Evolutionary conservation across 2,888 invertebrate genomes (phyloP).

Genomic region (Pemphredon lugubris): DNA sequence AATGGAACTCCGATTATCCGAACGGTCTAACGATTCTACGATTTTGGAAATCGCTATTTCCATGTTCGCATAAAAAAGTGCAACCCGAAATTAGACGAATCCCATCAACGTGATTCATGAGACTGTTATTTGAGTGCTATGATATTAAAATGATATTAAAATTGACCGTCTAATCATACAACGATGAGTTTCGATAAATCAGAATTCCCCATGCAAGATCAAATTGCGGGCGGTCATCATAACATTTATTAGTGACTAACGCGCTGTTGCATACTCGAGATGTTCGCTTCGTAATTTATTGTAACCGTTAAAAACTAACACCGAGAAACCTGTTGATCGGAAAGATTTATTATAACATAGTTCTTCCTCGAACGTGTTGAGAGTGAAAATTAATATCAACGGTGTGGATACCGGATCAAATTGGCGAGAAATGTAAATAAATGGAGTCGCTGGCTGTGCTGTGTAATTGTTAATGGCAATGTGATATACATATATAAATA

Average conservation of each 20-base stretch:
- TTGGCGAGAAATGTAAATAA: slow-evolving; percentile 47
- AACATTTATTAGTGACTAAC: slow-evolving; percentile 52
- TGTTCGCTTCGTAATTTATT: slow-evolving; percentile 63
- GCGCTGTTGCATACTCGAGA: slow-evolving; percentile 59
- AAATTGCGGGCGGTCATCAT: slow-evolving; percentile 41
- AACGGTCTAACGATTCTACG: too few species aligned
- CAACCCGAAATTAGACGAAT: too few species aligned
- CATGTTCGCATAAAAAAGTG: too few species aligned
- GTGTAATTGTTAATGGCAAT: slow-evolving; percentile 62
- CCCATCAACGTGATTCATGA: too few species aligned
- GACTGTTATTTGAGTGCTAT: too few species aligned
- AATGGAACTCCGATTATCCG: too few species aligned
- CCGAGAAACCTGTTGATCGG: slow-evolving; percentile 56
- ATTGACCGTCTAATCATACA: too few species aligned
- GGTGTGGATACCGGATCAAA: slow-evolving; percentile 26
- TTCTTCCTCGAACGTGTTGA: slow-evolving; percentile 61
- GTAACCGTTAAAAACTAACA: slow-evolving; percentile 38
- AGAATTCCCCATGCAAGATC: too few species aligned
- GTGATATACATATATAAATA: slow-evolving; percentile 34
- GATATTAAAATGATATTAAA: too few species aligned
- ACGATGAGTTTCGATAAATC: too few species aligned
- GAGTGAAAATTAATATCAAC: slow-evolving; percentile 39
- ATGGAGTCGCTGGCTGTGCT: slow-evolving; percentile 63
- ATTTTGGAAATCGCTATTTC: too few species aligned
- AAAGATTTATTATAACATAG: slow-evolving; percentile 58